Conservation (phyloP, 1,140 invertebrate genomes). For the Campoletis sonorensis region DNA sequence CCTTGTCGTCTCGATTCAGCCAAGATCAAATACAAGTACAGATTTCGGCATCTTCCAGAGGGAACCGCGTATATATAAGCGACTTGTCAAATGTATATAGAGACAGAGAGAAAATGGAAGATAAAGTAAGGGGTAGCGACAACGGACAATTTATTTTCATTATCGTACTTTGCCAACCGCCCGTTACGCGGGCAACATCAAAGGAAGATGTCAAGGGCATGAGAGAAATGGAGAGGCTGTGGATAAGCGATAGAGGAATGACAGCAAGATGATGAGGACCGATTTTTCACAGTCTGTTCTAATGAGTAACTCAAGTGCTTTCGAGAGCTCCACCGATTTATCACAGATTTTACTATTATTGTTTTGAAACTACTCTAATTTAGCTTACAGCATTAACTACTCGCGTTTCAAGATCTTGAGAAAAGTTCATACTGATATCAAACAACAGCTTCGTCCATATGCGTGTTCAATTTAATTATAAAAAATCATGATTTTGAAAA, state of each 20-base stretch:
- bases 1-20: conserved; percentile 57
- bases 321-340: background rate
- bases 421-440: too few species aligned
- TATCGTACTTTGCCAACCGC: conserved; percentile 37
- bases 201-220: conserved; percentile 13
- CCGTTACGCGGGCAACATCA: conserved; percentile 20
- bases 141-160: conserved; percentile 45
- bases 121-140: conserved; percentile 35
- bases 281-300: conserved; percentile 19
- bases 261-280: background rate
- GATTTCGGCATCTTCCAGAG: background rate
- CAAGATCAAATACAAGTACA: conserved; percentile 58
- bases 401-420: too few species aligned
- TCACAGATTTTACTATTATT: conserved; percentile 15
- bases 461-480: too few species aligned
- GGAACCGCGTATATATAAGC: too few species aligned
- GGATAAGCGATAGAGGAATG: conserved; percentile 7
- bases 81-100: conserved; percentile 46
- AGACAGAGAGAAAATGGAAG: conserved; percentile 46
- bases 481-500: too few species aligned
- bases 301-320: background rate
- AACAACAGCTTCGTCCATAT: too few species aligned
- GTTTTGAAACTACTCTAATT: background rate
- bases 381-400: too few species aligned
- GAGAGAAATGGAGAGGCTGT: conserved; percentile 27